Evolutionary conservation across 2,888 invertebrate species (phyloP), one percentile per base, ranked within the genome.

Genomic region (Iselma pallidipennis): DNA sequence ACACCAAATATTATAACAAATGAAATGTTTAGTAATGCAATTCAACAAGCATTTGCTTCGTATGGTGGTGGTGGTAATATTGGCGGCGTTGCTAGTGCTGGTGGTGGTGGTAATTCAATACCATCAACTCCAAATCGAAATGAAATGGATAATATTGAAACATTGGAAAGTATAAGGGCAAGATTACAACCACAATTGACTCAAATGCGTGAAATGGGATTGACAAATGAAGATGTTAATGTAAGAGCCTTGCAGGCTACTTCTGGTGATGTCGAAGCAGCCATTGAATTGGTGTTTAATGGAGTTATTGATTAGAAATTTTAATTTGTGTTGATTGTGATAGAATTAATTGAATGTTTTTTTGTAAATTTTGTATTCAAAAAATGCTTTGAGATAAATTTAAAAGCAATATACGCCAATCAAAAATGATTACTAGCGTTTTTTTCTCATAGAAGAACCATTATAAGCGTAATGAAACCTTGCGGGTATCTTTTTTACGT

Each of bases 181-280:
- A 76, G 82, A 21, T 82, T 83, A 67, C 81, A 82, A 53, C 82
- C 85, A 1, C 90, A 91, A 72, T 81, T 93, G 66, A 85, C 86
- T 55, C 91, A 92, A 75, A 93, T 98, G 93, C 88, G 90, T 68
- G 96, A 96, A 78, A 91, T 97, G 88, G 97, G 97, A 0, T 88
- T 98, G 19, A 82, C 88, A 25, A 91, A 97, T 81, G 94, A 95
- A 75, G 86, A 88, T 2, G 84, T 91, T 55, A 96, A 96, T 78
- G 82, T 94, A n/a, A 89, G 92, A 69, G 96, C 95, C 2, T 83
- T 98, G 42, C 88, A 90, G 66, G 88, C 91, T 57, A 91, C 92
- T 51, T 79, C 83, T 70, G 96, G 97, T 56, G 93, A 96, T 78
- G 90, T 97, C 2, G 94, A 94, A 76, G 92, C 92, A 19, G 97